A percentile compares a stretch with the other conserved stretches of the same genome.
Evolutionary conservation across 2,113 vertebrate species (phyloP).

Genomic region (Nansenia antarctica): DNA sequence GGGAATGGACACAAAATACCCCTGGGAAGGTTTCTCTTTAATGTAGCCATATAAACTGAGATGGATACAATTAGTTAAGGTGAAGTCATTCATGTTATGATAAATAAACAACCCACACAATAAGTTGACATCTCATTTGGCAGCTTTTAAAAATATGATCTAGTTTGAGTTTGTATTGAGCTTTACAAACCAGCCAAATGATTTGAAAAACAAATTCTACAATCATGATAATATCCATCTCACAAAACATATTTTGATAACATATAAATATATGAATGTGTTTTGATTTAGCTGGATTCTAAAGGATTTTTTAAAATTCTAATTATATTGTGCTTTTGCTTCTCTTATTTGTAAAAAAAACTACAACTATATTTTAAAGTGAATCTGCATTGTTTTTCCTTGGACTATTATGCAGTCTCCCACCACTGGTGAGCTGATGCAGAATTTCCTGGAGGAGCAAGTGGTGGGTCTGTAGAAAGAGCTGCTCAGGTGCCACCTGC

Average conservation of each 20-base stretch:
- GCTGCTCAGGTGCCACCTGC: constrained; percentile 79
- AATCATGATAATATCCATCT: too few relatives aligned
- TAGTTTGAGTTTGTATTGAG: not conserved
- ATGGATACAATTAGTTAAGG: constrained; percentile 22
- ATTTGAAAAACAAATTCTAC: too few relatives aligned
- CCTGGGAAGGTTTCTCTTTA: constrained; percentile 61
- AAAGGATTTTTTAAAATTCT: too few relatives aligned
- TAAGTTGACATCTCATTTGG: too few relatives aligned
- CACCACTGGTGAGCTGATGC: not conserved
- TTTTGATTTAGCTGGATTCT: not conserved
- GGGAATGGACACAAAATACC: constrained; percentile 74
- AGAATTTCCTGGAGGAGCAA: not conserved
- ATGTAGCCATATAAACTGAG: constrained; percentile 28
- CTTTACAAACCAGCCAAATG: not conserved
- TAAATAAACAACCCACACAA: too few relatives aligned
- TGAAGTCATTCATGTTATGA: constrained; percentile 45
- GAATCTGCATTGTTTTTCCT: too few relatives aligned
- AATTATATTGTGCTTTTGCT: too few relatives aligned
- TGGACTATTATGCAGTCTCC: not conserved
- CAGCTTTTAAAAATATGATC: not conserved
- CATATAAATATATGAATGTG: too few relatives aligned
- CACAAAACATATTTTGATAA: too few relatives aligned
- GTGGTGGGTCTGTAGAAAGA: constrained; percentile 56
- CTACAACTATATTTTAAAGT: too few relatives aligned
- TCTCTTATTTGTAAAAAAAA: not conserved